A percentile compares a stretch with the other conserved stretches of the same genome.
These are phyloP conservation scores for Tetragnatha montana DNA, from an alignment of 2,888 invertebrate genomes.

Conservation along the genomic window DNA sequence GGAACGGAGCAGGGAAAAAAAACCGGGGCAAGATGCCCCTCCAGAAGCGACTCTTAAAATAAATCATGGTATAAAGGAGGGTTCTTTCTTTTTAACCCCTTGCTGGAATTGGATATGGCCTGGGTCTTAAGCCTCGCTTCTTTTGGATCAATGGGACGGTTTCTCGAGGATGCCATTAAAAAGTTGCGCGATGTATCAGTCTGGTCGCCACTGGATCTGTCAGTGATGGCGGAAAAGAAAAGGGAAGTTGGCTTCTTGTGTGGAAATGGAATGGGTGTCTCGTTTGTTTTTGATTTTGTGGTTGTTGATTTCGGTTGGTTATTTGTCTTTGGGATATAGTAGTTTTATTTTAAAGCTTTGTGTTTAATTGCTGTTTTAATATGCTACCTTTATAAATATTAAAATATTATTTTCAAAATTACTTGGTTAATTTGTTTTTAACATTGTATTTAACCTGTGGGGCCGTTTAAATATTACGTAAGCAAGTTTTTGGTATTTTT, in stretches of 20 bases:
- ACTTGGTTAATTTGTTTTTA: no score
- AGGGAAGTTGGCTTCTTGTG: neutral
- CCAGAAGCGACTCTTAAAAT: conserved; percentile 48
- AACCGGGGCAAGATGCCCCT: conserved; percentile 25
- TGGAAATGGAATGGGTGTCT: neutral
- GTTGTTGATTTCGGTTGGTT: no score
- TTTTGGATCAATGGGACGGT: neutral
- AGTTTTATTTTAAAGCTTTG: neutral
- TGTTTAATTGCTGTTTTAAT: neutral
- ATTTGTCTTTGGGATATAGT: no score
- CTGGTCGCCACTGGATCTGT: neutral
- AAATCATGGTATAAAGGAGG: conserved; percentile 48
- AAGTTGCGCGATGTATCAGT: conserved; percentile 17
- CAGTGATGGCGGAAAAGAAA: neutral
- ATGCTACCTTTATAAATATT: no score
- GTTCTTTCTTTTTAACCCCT: conserved; percentile 33
- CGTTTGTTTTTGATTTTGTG: neutral
- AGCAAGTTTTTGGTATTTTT: no score
- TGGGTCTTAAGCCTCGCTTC: neutral
- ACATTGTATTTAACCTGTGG: no score
- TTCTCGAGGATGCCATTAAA: neutral
- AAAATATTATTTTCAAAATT: no score
- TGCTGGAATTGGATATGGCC: conserved; percentile 25
- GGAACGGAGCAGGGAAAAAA: neutral
- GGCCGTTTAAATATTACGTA: no score